Conservation (phyloP, 2,113 vertebrate species). For the Rynchops niger region DNA sequence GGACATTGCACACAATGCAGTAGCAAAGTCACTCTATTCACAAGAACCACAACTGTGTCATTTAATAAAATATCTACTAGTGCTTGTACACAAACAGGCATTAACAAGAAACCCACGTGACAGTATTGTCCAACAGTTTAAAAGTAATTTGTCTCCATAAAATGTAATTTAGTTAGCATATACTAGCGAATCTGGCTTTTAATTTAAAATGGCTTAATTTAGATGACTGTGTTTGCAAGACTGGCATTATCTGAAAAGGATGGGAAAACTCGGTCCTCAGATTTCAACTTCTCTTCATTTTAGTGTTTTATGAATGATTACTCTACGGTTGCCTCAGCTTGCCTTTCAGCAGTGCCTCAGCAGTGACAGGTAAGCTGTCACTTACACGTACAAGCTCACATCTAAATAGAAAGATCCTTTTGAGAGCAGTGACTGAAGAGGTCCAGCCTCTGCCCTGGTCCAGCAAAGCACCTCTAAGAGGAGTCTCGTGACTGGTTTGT, state of each 20-base stretch:
- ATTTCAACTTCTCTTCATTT: not conserved
- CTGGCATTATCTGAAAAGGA: not conserved
- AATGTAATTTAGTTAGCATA: not conserved
- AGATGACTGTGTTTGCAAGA: not conserved
- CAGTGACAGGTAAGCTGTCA: not conserved
- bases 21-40: not conserved
- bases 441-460: not conserved
- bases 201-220: not conserved
- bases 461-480: not conserved
- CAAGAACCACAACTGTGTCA: not conserved
- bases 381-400: not conserved
- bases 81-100: not conserved
- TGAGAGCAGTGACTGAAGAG: not conserved
- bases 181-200: not conserved
- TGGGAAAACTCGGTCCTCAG: not conserved
- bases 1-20: not conserved
- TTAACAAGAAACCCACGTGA: not conserved
- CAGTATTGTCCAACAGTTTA: not conserved
- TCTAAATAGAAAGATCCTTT: not conserved
- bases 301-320: not conserved
- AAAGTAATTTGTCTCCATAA: not conserved
- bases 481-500: not conserved
- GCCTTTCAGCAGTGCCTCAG: not conserved
- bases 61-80: not conserved
- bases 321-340: not conserved